Evolutionary conservation across 2,888 invertebrate species (phyloP), one percentile per base, ranked within the genome.

Genomic region (Hirtodrosophila cameraria): DNA sequence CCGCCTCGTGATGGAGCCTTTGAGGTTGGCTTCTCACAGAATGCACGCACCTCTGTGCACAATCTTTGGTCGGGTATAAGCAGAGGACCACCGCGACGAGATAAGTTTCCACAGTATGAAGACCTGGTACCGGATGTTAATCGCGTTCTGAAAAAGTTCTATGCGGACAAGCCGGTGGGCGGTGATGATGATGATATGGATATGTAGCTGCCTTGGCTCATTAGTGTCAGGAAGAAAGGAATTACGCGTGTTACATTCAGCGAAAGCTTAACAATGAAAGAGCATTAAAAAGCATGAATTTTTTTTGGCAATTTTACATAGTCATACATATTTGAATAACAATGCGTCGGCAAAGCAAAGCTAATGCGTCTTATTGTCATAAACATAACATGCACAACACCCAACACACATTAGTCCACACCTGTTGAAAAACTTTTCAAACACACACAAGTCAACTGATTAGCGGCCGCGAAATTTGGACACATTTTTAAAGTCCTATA

Each of bases 1-100:
- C n/a, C 12, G 3, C 88, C 89, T 0, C 75, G 90, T 0, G 65
- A 70, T 0, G 90, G 90, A 0, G 73, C 90, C 13, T 90, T 90
- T 50, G 90, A 90, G 77, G 86, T 90, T 2, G 45, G 57, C 0
- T 70, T 90, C 33, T 68, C 88, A 1, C 89, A 90, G 48, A 89
- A 87, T 67, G 90, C 90, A 0, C 84, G 87, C 41, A 89, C 89
- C 7, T 88, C 89, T 1, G 36, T 69, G 15, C 72, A 85, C 8
- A 15, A 62, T 2, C 5, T 89, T 11, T 89, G 89, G 89, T 80
- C 80, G 11, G 90, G 90, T 2, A 11, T 90, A 6, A 71, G 72
- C 0, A 72, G 62, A 12, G 90, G 90, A 2, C 90, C 90, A 1
- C 90, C 90, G 1, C 71, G 90, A 1, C 79, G 87, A 2, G 90